Percentiles rank a stretch among this genome's conserved stretches.
Evolutionary conservation across 2,888 invertebrate species (phyloP).

Genomic region (Cheilosia grossa): DNA sequence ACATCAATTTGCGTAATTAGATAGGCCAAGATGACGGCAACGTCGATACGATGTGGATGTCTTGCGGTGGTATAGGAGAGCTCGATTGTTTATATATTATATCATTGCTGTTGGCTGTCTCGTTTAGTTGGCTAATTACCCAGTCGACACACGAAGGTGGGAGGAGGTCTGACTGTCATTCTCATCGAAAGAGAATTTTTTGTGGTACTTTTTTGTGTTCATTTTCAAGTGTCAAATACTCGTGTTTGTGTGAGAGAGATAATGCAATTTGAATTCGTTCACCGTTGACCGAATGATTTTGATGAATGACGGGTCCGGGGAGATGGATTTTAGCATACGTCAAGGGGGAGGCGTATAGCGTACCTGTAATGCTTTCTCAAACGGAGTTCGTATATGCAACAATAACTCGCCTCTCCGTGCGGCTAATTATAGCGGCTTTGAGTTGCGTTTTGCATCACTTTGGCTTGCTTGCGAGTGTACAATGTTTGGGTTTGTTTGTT

Average conservation of each 20-base stretch:
- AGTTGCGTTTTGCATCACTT: constrained; percentile 70
- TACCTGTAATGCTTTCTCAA: constrained; percentile 7
- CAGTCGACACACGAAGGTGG: constrained; percentile 2
- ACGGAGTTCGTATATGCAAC: constrained; percentile 19
- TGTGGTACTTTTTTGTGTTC: too few species aligned
- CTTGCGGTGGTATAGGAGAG: constrained; percentile 25
- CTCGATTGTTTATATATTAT: constrained; percentile 16
- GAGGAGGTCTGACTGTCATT: constrained; percentile 19
- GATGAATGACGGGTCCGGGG: constrained; percentile 56
- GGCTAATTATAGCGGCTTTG: constrained; percentile 71
- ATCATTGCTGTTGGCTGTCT: constrained; percentile 20
- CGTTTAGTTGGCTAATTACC: constrained; percentile 47
- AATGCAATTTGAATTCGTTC: constrained; percentile 72
- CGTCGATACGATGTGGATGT: constrained; percentile 35
- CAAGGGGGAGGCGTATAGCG: constrained; percentile 13
- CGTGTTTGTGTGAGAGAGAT: constrained; percentile 2
- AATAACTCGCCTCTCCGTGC: constrained; percentile 25
- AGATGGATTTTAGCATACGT: constrained; percentile 56
- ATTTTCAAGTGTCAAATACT: neutral
- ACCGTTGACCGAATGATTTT: constrained; percentile 69
- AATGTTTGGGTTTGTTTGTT: constrained; percentile 28
- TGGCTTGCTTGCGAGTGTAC: neutral
- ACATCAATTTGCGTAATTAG: constrained; percentile 74
- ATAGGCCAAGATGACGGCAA: constrained; percentile 61
- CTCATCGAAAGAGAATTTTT: neutral